phyloP scores from a whole-genome alignment of 2,113 vertebrate species.

The Sphaerodactylus townsendi region DNA sequence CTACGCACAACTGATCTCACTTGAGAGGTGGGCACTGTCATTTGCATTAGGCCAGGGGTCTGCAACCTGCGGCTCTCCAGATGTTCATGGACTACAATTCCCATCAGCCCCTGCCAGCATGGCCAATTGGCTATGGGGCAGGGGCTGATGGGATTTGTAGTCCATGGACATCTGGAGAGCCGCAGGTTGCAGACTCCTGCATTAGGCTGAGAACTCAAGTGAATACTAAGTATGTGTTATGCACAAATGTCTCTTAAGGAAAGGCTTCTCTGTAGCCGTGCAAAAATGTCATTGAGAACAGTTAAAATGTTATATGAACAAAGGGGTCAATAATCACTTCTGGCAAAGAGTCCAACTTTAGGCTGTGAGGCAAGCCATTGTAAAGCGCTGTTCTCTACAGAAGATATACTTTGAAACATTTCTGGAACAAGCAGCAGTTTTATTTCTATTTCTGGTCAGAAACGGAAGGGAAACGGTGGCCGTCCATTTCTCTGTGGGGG shows the following conservation, averaged over 20 bases:
- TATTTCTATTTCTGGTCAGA: not conserved
- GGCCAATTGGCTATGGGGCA: no score
- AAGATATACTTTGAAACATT: no score
- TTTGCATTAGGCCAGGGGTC: no score
- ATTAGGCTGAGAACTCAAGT: no score
- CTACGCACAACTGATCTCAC: not conserved
- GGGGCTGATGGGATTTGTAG: no score
- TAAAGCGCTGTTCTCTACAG: not conserved
- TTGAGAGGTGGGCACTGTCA: not conserved
- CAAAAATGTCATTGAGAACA: not conserved
- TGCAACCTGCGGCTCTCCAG: no score
- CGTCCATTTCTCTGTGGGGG: not conserved
- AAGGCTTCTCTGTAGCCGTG: not conserved
- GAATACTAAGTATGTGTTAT: no score
- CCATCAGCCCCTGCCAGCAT: no score
- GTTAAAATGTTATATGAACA: not conserved
- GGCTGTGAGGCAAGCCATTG: not conserved
- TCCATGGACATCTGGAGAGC: no score
- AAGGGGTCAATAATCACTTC: no score
- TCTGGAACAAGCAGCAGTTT: not conserved
- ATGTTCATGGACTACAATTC: no score
- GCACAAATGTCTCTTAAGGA: not conserved
- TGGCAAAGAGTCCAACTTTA: not conserved
- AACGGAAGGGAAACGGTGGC: not conserved
- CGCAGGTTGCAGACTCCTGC: no score